Evolutionary conservation across 2,888 invertebrate genomes (phyloP).

Genomic region (Zaprionus obscuricornis): DNA sequence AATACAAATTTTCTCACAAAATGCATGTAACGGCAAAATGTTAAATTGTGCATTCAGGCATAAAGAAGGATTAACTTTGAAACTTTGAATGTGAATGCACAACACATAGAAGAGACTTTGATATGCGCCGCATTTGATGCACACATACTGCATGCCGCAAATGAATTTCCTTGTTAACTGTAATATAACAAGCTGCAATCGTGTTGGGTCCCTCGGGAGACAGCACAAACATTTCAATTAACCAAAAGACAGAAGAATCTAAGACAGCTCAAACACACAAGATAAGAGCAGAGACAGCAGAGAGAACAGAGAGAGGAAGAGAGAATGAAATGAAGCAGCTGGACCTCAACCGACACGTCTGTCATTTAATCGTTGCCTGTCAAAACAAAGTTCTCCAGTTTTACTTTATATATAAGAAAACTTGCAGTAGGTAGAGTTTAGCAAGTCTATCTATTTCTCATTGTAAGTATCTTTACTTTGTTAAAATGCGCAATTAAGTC

Average conservation of each 20-base stretch:
- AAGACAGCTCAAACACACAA: background rate
- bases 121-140: conserved; percentile 30
- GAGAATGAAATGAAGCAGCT: background rate
- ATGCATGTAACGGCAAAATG: conserved; percentile 23
- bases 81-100: conserved; percentile 27
- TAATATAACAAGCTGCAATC: conserved; percentile 45
- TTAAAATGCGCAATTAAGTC: conserved; percentile 75
- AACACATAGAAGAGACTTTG: conserved; percentile 30
- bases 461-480: conserved; percentile 19
- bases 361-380: conserved; percentile 67
- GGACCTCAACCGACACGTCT: background rate
- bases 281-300: background rate
- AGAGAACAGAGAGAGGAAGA: background rate
- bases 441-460: background rate
- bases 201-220: conserved; percentile 19
- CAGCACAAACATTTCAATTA: conserved; percentile 72
- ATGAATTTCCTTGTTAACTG: conserved; percentile 51
- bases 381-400: too few species aligned
- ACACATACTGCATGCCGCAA: conserved; percentile 4
- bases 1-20: conserved; percentile 50
- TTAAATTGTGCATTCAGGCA: conserved; percentile 33
- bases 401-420: too few species aligned
- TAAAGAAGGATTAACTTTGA: conserved; percentile 54
- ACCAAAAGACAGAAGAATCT: conserved; percentile 32
- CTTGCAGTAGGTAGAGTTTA: too few species aligned